Percentiles rank a stretch among this genome's conserved stretches.
phyloP scores from a whole-genome alignment of 2,888 invertebrate species.

The Epistrophe eligans region DNA sequence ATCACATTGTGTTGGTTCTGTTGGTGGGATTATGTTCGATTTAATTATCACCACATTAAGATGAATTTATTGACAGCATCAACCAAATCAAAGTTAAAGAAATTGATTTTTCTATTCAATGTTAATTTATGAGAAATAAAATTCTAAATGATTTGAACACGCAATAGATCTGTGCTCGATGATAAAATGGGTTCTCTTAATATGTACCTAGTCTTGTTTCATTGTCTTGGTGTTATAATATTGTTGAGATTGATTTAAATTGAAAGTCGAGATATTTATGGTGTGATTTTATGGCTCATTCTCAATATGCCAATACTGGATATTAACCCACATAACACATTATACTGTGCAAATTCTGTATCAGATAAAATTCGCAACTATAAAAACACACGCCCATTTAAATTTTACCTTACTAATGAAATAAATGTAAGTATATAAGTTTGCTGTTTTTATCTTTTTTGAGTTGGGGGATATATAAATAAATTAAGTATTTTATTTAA shows the following conservation, averaged over 20 bases:
- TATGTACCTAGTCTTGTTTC: neutral
- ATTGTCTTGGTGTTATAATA: slow-evolving; percentile 22
- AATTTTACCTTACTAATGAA: neutral
- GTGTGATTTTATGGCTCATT: slow-evolving; percentile 30
- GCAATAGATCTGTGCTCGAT: slow-evolving; percentile 48
- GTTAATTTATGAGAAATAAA: slow-evolving; percentile 67
- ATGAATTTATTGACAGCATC: slow-evolving; percentile 53
- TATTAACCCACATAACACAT: slow-evolving; percentile 3
- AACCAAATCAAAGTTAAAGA: slow-evolving; percentile 48
- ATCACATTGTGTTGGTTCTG: neutral
- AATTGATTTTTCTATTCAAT: slow-evolving; percentile 25
- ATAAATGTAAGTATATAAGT: neutral
- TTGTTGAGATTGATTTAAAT: slow-evolving; percentile 50
- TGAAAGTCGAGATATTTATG: slow-evolving; percentile 58
- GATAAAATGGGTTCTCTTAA: slow-evolving; percentile 27
- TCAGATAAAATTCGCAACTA: slow-evolving; percentile 19
- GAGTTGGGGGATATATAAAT: neutral
- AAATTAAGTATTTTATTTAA: neutral
- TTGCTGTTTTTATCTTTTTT: neutral
- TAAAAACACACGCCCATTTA: slow-evolving; percentile 15
- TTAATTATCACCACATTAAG: slow-evolving; percentile 69
- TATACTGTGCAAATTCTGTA: slow-evolving; percentile 6
- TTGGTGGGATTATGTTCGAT: slow-evolving; percentile 42
- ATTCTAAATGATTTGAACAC: slow-evolving; percentile 54
- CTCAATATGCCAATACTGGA: neutral